These are phyloP conservation scores for Remorina albescens DNA, from an alignment of 2,797 vertebrate genomes.

Conservation along the genomic window DNA sequence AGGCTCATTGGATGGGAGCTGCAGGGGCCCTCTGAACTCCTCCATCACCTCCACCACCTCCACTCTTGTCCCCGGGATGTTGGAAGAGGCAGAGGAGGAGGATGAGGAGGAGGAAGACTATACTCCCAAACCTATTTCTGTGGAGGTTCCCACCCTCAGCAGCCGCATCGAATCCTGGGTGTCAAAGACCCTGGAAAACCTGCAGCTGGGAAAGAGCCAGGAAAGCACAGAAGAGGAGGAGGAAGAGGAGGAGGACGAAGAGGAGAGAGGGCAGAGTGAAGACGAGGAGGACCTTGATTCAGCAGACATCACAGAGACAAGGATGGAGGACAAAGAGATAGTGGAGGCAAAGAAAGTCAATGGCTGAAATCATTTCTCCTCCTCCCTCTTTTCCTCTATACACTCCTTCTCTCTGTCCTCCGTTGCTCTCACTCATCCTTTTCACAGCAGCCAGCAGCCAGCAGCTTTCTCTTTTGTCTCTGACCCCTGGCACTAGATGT, in stretches of 20 bases:
- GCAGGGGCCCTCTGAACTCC: conserved; percentile 93
- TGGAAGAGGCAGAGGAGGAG: conserved; percentile 96
- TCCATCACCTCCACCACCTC: conserved; percentile 98
- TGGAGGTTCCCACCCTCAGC: conserved; percentile 93
- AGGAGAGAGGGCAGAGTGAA: conserved; percentile 87
- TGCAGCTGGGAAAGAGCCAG: conserved; percentile 93
- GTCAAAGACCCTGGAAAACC: conserved; percentile 95
- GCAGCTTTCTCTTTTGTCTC: conserved; percentile 70
- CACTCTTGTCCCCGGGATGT: conserved; percentile 96
- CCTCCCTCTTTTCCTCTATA: conserved; percentile 4
- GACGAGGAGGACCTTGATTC: conserved; percentile 90
- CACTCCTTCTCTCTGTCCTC: conserved; percentile 23
- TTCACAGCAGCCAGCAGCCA: conserved; percentile 78
- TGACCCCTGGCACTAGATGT: conserved; percentile 76
- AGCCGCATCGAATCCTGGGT: conserved; percentile 99
- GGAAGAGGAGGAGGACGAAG: conserved; percentile 84
- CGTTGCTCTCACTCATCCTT: conserved; percentile 36
- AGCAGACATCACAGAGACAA: conserved; percentile 82
- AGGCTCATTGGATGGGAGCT: conserved; percentile 96
- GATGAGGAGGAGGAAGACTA: conserved; percentile 97
- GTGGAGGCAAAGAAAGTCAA: conserved; percentile 69
- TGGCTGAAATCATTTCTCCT: conserved; percentile 61
- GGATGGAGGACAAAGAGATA: conserved; percentile 79
- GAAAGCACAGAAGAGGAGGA: conserved; percentile 92
- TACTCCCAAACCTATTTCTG: conserved; percentile 91